Evolutionary conservation across 2,797 vertebrate species (phyloP).

Genomic region (Pelobates cultripes): DNA sequence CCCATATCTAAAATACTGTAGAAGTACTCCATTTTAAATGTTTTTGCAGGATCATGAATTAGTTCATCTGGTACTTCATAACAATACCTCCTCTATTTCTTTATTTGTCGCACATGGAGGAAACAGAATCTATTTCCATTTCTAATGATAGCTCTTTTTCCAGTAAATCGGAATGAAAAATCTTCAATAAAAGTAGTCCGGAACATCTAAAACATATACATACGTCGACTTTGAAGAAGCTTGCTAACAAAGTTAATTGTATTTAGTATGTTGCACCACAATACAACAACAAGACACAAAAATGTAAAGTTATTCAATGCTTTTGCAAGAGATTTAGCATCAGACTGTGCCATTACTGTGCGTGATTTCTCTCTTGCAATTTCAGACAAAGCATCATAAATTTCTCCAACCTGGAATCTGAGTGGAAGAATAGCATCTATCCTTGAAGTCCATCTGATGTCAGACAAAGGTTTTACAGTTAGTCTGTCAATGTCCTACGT

Average conservation of each 20-base stretch:
- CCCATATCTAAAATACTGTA: too few species aligned
- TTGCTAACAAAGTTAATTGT: too few species aligned
- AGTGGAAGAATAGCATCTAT: background rate
- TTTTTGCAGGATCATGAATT: background rate
- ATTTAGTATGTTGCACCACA: too few species aligned
- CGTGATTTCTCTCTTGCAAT: too few species aligned
- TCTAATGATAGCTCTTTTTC: background rate
- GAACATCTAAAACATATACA: too few species aligned
- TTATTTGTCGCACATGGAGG: background rate
- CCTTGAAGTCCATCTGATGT: background rate
- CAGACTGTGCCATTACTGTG: too few species aligned
- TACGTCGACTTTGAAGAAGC: too few species aligned
- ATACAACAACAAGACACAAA: too few species aligned
- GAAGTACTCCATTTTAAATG: background rate
- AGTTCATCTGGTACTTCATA: background rate
- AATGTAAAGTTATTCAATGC: too few species aligned
- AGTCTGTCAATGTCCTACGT: background rate
- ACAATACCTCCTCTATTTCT: background rate
- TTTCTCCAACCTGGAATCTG: too few species aligned
- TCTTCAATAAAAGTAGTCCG: background rate
- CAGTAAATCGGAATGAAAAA: background rate
- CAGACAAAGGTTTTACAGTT: conserved; percentile 5
- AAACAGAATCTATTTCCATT: background rate
- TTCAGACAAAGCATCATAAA: too few species aligned
- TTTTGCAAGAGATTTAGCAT: too few species aligned